Percentiles rank a stretch among this genome's conserved stretches.
Conservation (phyloP, 1,140 invertebrate genomes). For the Sycophaga agraensis region DNA sequence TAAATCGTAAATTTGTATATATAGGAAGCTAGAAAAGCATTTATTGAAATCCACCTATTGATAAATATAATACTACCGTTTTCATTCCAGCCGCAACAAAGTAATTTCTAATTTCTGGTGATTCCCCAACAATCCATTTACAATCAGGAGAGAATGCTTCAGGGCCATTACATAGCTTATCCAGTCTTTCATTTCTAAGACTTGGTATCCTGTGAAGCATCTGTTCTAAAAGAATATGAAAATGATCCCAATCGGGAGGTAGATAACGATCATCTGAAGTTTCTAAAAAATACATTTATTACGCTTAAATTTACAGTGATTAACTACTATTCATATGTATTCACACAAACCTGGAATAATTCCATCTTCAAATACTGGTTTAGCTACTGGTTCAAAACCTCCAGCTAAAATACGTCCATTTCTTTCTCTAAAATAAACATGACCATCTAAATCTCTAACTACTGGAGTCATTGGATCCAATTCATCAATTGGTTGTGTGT, state of each 20-base stretch:
- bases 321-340: conserved; percentile 17
- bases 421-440: conserved; percentile 83
- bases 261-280: conserved; percentile 63
- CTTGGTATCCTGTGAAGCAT: conserved; percentile 81
- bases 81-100: conserved; percentile 95
- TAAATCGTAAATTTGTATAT: neutral
- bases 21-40: no score
- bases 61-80: conserved; percentile 59
- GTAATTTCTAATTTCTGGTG: conserved; percentile 92
- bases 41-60: no score
- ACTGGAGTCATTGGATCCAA: conserved; percentile 79
- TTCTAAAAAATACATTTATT: conserved; percentile 38
- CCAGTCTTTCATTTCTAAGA: conserved; percentile 70
- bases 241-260: conserved; percentile 93
- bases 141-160: conserved; percentile 94
- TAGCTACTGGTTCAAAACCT: conserved; percentile 85
- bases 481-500: conserved; percentile 76
- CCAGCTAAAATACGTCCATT: conserved; percentile 77
- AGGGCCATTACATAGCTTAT: conserved; percentile 82
- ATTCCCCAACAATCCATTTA: conserved; percentile 90
- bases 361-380: conserved; percentile 86
- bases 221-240: conserved; percentile 84
- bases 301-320: conserved; percentile 19
- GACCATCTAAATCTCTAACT: conserved; percentile 86
- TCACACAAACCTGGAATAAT: conserved; percentile 59